Percentiles rank a stretch among this genome's conserved stretches.
Conservation (phyloP, 2,888 invertebrate genomes). For the Cistogaster globosa region DNA sequence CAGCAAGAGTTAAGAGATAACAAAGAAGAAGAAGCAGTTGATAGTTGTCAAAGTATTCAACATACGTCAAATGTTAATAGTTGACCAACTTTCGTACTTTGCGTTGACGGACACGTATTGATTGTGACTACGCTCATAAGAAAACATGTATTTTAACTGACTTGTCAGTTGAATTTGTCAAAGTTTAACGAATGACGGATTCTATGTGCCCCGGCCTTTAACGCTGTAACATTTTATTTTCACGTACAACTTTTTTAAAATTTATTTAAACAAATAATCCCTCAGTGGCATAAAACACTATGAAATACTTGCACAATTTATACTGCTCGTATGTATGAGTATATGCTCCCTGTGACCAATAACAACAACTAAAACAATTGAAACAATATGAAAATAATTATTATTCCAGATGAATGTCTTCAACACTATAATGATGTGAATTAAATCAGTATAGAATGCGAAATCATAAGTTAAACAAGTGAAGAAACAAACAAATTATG, state of each 20-base stretch:
- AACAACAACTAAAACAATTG: slow-evolving; percentile 42
- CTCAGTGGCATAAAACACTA: slow-evolving; percentile 44
- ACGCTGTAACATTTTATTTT: too few relatives aligned
- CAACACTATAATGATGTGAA: slow-evolving; percentile 37
- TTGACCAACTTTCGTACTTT: too few relatives aligned
- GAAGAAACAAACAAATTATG: slow-evolving; percentile 16
- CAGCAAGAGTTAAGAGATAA: too few relatives aligned
- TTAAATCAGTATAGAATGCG: slow-evolving; percentile 61
- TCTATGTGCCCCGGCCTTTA: too few relatives aligned
- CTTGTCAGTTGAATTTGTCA: too few relatives aligned
- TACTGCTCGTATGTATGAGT: background rate
- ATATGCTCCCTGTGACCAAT: slow-evolving; percentile 8
- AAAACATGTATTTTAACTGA: too few relatives aligned
- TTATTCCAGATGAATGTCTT: slow-evolving; percentile 59
- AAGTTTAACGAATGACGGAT: too few relatives aligned
- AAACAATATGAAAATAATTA: slow-evolving; percentile 49
- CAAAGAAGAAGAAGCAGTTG: too few relatives aligned
- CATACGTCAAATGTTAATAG: too few relatives aligned
- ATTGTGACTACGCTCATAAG: too few relatives aligned
- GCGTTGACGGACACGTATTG: too few relatives aligned
- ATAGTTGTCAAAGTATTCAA: too few relatives aligned
- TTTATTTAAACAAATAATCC: slow-evolving; percentile 11
- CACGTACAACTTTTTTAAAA: background rate
- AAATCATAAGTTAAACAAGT: slow-evolving; percentile 61
- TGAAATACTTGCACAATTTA: slow-evolving; percentile 50